Base-by-base conservation (phyloP, 1,140 invertebrate genomes). In the Belonocnema kinseyi region DNA sequence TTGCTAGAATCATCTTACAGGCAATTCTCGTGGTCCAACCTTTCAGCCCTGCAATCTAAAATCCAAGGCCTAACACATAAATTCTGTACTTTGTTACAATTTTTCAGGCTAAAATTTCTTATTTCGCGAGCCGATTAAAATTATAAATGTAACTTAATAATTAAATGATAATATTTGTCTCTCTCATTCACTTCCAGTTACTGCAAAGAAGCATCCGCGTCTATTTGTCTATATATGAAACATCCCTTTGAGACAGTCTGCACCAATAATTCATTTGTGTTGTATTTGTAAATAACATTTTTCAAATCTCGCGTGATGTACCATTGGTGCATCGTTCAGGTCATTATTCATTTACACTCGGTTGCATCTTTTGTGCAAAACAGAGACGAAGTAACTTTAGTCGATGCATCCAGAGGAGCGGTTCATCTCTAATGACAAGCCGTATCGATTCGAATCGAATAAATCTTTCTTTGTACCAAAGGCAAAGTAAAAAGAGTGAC, bases 331-430 rank as follows among this genome's bases (percentile, higher is more conserved):
- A 66, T 66, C 61, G 61, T 46, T 33, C 5, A 66, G 26, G 33
- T 66, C 26, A 66, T 66, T 66, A 66, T 66, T 66, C 61, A 66
- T 66, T 66, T 66, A 66, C 61, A 66, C 61, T 66, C 26, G 61
- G 61, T 66, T 33, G 61, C 26, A 66, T 33, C 61, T 66, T 40
- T 66, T 66, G 61, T 66, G n/a, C 40, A 66, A 40, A 46, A 66
- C n/a, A 66, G 61, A 66, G n/a, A 66, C 14, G 26, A 33, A 46
- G 11, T 40, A 40, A 66, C 26, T 46, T 40, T 40, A n/a, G 40
- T 33, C 16, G 33, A 33, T 66, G 61, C n/a, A 66, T 13, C 26
- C 33, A 66, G 61, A 46, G 40, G 10, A 46, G 40, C 40, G 40
- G 40, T 46, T 46, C 40, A 46, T 46, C 40, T 46, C 6, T 46